Conservation (phyloP, 2,888 invertebrate genomes). For the Ariolimax columbianus region DNA sequence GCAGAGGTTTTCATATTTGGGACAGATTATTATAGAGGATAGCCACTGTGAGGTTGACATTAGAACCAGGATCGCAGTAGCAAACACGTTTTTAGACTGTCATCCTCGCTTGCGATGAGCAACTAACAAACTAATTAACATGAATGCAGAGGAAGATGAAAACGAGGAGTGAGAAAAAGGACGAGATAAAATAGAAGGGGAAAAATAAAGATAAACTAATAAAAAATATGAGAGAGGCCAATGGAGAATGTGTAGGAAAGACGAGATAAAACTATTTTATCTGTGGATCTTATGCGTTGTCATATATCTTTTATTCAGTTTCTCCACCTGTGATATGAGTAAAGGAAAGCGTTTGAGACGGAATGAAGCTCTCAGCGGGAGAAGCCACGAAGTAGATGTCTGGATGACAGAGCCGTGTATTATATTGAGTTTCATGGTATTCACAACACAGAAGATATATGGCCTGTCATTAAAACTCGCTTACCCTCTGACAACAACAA, state of each 20-base stretch:
- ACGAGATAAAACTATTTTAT: conserved; percentile 2
- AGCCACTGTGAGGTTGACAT: no score
- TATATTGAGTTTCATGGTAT: background rate
- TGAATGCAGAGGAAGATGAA: no score
- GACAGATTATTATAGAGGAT: no score
- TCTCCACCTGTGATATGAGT: background rate
- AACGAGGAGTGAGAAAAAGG: no score
- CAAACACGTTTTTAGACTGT: no score
- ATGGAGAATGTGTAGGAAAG: no score
- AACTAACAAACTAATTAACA: no score
- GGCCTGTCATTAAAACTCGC: background rate
- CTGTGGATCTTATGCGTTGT: background rate
- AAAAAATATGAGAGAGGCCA: background rate
- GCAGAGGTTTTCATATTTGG: no score
- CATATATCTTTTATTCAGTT: background rate
- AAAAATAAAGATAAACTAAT: no score
- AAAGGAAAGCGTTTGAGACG: background rate
- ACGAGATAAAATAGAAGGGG: no score
- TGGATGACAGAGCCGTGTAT: conserved; percentile 9
- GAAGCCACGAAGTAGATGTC: background rate
- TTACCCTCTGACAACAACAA: background rate
- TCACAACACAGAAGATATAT: conserved; percentile 4
- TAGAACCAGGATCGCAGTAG: no score
- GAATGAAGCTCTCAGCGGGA: background rate
- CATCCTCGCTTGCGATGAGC: no score